Conservation (phyloP, 2,888 invertebrate species). For the Myopa testacea region DNA sequence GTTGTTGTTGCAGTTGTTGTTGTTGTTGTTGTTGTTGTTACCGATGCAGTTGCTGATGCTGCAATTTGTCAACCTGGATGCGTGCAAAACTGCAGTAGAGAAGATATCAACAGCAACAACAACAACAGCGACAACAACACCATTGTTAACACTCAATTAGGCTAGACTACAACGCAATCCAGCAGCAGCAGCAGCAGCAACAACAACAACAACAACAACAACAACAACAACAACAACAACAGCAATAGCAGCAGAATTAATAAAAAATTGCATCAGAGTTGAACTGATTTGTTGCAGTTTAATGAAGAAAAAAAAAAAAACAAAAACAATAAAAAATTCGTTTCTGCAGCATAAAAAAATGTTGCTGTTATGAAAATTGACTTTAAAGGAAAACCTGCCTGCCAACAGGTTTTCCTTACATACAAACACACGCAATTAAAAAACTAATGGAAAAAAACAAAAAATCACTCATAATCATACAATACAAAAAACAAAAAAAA, state of each 20-base stretch:
- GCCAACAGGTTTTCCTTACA: no score
- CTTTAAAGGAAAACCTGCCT: no score
- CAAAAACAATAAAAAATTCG: not conserved
- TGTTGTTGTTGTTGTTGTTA: conserved; percentile 5
- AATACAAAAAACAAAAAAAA: no score
- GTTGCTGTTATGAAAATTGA: no score
- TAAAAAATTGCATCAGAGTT: not conserved
- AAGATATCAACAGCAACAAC: conserved; percentile 18
- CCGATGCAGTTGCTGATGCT: conserved; percentile 19
- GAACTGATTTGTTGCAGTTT: no score
- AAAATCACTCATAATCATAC: no score
- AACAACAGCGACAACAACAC: conserved; percentile 19
- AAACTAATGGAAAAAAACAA: no score
- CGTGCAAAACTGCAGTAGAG: not conserved
- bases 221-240: not conserved
- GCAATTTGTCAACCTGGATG: conserved; percentile 37
- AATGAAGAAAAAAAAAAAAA: not conserved
- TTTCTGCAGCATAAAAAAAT: not conserved
- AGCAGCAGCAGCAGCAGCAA: conserved; percentile 20
- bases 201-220: conserved; percentile 3
- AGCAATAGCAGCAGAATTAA: conserved; percentile 6
- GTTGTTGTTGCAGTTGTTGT: not conserved
- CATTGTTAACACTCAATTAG: conserved; percentile 5
- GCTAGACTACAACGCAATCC: conserved; percentile 11
- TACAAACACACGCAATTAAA: no score